Percentiles rank a stretch among this genome's conserved stretches.
Evolutionary conservation across 30 jellyfish, hydroid and myxozoan genomes (phyloP).

Genomic region (Catostylus mosaicus): DNA sequence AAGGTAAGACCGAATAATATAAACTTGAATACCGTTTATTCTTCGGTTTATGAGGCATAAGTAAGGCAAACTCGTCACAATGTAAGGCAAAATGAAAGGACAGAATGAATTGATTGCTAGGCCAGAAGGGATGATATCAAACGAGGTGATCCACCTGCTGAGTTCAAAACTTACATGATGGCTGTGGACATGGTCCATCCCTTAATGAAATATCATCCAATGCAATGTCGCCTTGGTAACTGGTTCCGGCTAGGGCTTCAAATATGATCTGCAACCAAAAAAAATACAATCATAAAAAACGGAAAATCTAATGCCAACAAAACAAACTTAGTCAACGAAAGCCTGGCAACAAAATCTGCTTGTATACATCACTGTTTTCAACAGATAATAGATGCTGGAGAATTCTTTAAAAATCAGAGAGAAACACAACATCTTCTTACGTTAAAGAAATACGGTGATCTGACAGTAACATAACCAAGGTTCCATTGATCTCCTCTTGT

Average conservation of each 20-base stretch:
- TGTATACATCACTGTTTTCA: not conserved
- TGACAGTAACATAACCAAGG: slow-evolving; percentile 74
- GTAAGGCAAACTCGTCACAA: too few relatives aligned
- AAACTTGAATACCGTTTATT: too few relatives aligned
- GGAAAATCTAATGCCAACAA: not conserved
- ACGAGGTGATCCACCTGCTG: too few relatives aligned
- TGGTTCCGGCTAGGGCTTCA: slow-evolving; percentile 84
- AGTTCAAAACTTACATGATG: slow-evolving; percentile 64
- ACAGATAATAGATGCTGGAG: too few relatives aligned
- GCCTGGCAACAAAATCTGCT: not conserved
- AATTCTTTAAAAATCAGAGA: too few relatives aligned
- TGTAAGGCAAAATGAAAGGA: too few relatives aligned
- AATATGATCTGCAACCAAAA: slow-evolving; percentile 59
- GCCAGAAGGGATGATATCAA: too few relatives aligned
- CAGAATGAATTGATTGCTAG: too few relatives aligned
- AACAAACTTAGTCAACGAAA: not conserved
- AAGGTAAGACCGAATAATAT: too few relatives aligned
- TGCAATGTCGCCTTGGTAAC: slow-evolving; percentile 94
- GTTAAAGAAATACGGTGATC: slow-evolving; percentile 72
- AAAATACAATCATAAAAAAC: not conserved
- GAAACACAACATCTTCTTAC: slow-evolving; percentile 43
- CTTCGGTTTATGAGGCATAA: too few relatives aligned
- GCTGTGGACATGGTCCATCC: slow-evolving; percentile 75
- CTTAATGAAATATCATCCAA: slow-evolving; percentile 81
- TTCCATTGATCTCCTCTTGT: slow-evolving; percentile 88